Evolutionary conservation across 2,113 vertebrate species (phyloP).

Genomic region (Daboia siamensis): DNA sequence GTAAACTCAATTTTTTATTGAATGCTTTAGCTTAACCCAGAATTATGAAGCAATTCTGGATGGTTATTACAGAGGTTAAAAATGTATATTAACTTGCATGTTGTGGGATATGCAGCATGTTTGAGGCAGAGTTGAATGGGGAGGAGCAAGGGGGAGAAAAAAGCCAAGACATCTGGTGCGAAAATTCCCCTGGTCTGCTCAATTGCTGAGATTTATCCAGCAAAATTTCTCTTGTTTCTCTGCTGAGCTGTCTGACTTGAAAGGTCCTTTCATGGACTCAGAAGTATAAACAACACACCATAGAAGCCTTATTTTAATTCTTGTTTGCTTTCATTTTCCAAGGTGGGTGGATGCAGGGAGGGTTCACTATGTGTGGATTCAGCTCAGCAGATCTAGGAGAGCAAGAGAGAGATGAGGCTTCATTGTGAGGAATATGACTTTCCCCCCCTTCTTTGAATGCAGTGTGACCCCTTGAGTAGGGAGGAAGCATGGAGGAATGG

Average conservation of each 20-base stretch:
- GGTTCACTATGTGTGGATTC: not conserved
- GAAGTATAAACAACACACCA: constrained; percentile 57
- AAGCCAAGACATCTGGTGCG: not conserved
- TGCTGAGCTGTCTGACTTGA: not conserved
- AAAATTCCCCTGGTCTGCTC: not conserved
- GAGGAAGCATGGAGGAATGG: not conserved
- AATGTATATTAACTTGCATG: not conserved
- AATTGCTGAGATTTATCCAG: not conserved
- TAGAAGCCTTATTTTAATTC: constrained; percentile 65
- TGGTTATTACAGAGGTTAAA: not conserved
- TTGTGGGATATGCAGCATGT: not conserved
- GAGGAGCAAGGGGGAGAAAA: not conserved
- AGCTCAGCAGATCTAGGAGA: not conserved
- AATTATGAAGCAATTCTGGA: not conserved
- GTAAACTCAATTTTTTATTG: not conserved
- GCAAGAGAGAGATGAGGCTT: not conserved
- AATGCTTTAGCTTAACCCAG: not conserved
- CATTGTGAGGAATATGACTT: not conserved
- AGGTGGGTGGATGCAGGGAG: constrained; percentile 22
- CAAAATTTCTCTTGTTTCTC: constrained; percentile 3
- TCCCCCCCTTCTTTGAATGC: too few species aligned
- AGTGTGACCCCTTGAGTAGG: not conserved
- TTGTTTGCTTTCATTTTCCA: constrained; percentile 69
- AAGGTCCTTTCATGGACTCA: constrained; percentile 60
- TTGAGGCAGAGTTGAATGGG: not conserved